phyloP scores from a whole-genome alignment of 37 sponge, comb jelly and placozoan genomes.

The Beroe forskalii region DNA sequence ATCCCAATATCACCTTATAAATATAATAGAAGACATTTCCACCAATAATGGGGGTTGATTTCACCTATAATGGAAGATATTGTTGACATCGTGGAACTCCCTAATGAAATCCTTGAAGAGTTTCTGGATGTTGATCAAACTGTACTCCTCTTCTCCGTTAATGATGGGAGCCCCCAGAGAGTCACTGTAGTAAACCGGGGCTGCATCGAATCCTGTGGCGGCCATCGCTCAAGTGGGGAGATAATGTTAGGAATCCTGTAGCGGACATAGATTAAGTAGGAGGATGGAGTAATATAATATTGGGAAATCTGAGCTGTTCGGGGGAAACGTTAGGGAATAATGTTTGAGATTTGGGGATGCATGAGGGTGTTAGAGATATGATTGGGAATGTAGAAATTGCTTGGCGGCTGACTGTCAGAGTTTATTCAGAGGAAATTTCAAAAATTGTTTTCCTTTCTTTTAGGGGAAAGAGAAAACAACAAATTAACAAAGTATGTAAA shows the following conservation, averaged over 20 bases:
- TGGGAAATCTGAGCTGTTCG: not conserved
- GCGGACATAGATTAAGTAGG: not conserved
- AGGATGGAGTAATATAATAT: not conserved
- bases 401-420: no score
- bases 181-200: slow-evolving; percentile 58
- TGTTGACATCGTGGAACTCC: slow-evolving; percentile 85
- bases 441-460: no score
- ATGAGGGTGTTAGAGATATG: no score
- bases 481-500: not conserved
- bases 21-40: no score
- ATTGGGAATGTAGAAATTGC: no score
- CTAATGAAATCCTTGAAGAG: slow-evolving; percentile 95
- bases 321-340: no score
- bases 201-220: slow-evolving; percentile 52
- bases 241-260: not conserved
- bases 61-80: slow-evolving; percentile 91
- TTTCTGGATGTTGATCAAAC: slow-evolving; percentile 57
- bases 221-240: slow-evolving; percentile 6
- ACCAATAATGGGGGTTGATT: no score
- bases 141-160: not conserved
- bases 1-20: no score
- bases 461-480: no score
- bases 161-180: slow-evolving; percentile 60
- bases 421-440: no score
- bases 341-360: no score